These are phyloP conservation scores for Lampris megalopsis DNA, from an alignment of 2,113 vertebrate species.

Conservation along the genomic window DNA sequence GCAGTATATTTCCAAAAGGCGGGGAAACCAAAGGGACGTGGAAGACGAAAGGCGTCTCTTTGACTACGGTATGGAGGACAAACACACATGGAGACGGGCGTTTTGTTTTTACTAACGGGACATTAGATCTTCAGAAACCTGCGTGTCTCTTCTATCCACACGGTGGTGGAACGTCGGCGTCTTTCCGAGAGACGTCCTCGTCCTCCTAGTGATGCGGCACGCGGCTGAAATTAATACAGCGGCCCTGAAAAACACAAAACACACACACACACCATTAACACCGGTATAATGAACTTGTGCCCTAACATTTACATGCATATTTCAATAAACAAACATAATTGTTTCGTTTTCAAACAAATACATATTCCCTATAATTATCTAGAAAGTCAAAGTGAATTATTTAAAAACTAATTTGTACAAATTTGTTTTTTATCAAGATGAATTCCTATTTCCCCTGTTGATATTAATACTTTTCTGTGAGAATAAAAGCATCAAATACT, in stretches of 20 bases:
- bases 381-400: no score
- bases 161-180: conserved; percentile 11
- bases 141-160: conserved; percentile 35
- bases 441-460: not conserved
- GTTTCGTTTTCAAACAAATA: not conserved
- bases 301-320: no score
- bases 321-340: not conserved
- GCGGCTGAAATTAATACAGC: conserved; percentile 93
- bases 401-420: not conserved
- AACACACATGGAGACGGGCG: conserved; percentile 17
- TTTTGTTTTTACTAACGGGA: conserved; percentile 39
- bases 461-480: not conserved
- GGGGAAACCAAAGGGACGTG: not conserved
- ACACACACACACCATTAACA: conserved; percentile 25
- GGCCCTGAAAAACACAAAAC: conserved; percentile 83
- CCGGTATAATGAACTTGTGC: not conserved
- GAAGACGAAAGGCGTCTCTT: conserved; percentile 15
- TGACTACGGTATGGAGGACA: conserved; percentile 29
- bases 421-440: not conserved
- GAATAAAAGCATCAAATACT: not conserved
- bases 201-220: conserved; percentile 82
- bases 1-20: not conserved
- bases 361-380: not conserved
- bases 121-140: conserved; percentile 32
- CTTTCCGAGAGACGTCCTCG: not conserved